These are phyloP conservation scores for Mus pahari DNA, from an alignment of 2,113 vertebrate genomes.

Conservation along the genomic window DNA sequence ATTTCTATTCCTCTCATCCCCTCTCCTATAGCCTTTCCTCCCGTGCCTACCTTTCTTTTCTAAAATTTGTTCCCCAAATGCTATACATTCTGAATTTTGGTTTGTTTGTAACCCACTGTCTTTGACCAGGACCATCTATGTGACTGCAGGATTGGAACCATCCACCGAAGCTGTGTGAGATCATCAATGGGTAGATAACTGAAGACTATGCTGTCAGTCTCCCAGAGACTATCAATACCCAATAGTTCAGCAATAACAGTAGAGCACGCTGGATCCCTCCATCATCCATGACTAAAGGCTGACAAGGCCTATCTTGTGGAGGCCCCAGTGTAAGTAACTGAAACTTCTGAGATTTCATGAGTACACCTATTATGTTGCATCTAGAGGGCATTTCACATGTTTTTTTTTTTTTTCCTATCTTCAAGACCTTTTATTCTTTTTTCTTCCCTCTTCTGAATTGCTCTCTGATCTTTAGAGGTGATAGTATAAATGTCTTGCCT, in stretches of 20 bases:
- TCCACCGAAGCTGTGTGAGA: background rate
- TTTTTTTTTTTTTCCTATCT: background rate
- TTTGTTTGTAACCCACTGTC: background rate
- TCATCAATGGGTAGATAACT: too few species aligned
- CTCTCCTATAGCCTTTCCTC: rapidly evolving
- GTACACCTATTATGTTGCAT: too few species aligned
- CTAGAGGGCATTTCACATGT: background rate
- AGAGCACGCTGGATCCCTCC: too few species aligned
- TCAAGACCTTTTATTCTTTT: too few species aligned
- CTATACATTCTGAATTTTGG: too few species aligned
- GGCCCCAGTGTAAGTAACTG: background rate
- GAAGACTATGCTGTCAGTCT: background rate
- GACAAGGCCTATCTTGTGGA: background rate
- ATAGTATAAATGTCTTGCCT: background rate
- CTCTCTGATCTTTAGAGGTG: background rate
- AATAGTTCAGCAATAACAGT: background rate
- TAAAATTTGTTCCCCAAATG: background rate
- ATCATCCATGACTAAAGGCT: background rate
- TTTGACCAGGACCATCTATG: background rate
- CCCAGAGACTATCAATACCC: background rate
- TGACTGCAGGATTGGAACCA: background rate
- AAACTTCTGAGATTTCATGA: background rate
- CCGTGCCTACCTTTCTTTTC: background rate
- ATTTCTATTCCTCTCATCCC: background rate
- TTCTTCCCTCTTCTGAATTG: background rate